phyloP scores from a whole-genome alignment of 35 echinoderm and acorn worm species.

The Apostichopus californicus region DNA sequence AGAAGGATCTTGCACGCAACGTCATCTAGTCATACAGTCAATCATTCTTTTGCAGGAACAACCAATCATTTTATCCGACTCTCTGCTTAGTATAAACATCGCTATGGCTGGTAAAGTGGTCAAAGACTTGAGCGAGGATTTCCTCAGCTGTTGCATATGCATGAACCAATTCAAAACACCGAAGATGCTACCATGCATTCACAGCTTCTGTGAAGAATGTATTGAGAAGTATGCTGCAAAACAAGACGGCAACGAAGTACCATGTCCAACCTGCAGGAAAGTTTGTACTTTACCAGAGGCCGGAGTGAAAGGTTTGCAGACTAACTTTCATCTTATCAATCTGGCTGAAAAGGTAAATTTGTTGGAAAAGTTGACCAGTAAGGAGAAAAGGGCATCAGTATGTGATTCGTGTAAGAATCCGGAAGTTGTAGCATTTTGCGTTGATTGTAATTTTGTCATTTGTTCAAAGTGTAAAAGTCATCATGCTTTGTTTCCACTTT shows the following conservation, averaged over 20 bases:
- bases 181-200: conserved; percentile 7
- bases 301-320: conserved; percentile 22
- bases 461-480: not conserved
- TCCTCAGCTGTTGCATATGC: not conserved
- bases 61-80: too few relatives aligned
- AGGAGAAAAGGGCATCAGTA: not conserved
- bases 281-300: not conserved
- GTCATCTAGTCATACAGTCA: too few relatives aligned
- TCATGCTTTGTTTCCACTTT: not conserved
- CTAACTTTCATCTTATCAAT: conserved; percentile 8
- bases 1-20: too few relatives aligned
- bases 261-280: not conserved
- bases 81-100: too few relatives aligned
- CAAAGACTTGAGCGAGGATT: conserved; percentile 3
- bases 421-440: not conserved
- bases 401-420: not conserved
- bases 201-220: conserved; percentile 21
- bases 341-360: not conserved
- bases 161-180: not conserved
- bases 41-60: too few relatives aligned
- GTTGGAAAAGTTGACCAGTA: not conserved
- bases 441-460: not conserved
- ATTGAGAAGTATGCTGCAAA: not conserved
- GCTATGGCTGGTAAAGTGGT: not conserved
- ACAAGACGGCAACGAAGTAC: not conserved